These are phyloP conservation scores for Aethes cnicana DNA, from an alignment of 2,888 invertebrate genomes.

Conservation along the genomic window DNA sequence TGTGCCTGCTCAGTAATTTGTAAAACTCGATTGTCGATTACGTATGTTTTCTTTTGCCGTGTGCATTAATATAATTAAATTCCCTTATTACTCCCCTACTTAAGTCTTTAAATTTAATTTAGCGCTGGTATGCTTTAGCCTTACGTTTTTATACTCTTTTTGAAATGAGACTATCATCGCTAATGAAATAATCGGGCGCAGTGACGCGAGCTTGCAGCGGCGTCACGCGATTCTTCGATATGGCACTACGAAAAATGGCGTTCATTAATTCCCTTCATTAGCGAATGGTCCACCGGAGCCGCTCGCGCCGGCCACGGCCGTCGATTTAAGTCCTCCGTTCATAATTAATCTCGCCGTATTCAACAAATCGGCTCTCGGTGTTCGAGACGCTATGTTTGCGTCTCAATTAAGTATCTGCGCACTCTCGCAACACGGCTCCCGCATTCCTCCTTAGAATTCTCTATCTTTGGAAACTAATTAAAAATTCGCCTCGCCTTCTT, in stretches of 20 bases:
- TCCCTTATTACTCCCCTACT: constrained; percentile 19
- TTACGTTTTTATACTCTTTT: constrained; percentile 19
- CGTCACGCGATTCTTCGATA: constrained; percentile 61
- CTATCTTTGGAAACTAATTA: constrained; percentile 82
- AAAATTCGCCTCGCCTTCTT: constrained; percentile 79
- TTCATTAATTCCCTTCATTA: constrained; percentile 68
- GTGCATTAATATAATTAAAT: constrained; percentile 13
- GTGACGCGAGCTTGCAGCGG: constrained; percentile 43
- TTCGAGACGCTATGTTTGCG: constrained; percentile 59
- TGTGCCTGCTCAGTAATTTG: constrained; percentile 69
- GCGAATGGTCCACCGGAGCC: constrained; percentile 52
- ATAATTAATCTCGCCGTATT: constrained; percentile 67
- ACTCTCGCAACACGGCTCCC: constrained; percentile 67
- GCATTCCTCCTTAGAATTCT: constrained; percentile 78
- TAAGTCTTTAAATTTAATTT: constrained; percentile 23
- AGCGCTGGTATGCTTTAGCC: constrained; percentile 5
- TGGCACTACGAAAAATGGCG: constrained; percentile 58
- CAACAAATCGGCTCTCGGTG: constrained; percentile 67
- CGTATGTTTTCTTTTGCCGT: constrained; percentile 2
- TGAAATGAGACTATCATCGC: constrained; percentile 31
- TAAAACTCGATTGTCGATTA: constrained; percentile 3
- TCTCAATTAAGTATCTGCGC: constrained; percentile 77
- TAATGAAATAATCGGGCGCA: constrained; percentile 49
- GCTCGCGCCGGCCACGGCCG: constrained; percentile 44
- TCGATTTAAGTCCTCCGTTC: constrained; percentile 64